Percentiles rank a stretch among this genome's conserved stretches.
Evolutionary conservation across 2,888 invertebrate genomes (phyloP).

Genomic region (Cataglyphis cursor): DNA sequence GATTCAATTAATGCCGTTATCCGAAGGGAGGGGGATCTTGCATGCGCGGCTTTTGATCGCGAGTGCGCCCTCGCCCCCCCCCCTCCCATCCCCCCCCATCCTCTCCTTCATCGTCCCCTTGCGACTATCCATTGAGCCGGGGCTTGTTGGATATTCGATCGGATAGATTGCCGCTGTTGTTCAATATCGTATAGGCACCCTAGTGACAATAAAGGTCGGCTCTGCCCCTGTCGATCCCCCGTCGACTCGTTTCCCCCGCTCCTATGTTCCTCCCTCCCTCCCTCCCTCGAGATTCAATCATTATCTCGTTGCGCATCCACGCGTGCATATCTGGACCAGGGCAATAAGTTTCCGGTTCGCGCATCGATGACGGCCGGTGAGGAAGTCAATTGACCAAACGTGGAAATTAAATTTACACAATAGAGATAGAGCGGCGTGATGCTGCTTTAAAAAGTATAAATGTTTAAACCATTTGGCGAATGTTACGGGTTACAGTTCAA

Average conservation of each 20-base stretch:
- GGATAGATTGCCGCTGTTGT: constrained; percentile 81
- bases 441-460: constrained; percentile 28
- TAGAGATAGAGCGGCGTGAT: background rate
- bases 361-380: constrained; percentile 33
- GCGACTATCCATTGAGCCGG: constrained; percentile 72
- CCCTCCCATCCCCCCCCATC: background rate
- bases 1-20: constrained; percentile 85
- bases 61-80: constrained; percentile 43
- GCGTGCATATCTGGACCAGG: constrained; percentile 42
- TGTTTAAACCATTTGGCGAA: background rate
- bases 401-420: constrained; percentile 48
- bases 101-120: constrained; percentile 37
- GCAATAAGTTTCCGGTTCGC: constrained; percentile 46
- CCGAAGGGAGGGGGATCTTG: constrained; percentile 79
- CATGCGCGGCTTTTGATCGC: constrained; percentile 82
- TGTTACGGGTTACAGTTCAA: constrained; percentile 15
- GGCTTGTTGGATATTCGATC: constrained; percentile 80
- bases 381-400: constrained; percentile 51
- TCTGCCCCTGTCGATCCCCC: constrained; percentile 10
- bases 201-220: constrained; percentile 69
- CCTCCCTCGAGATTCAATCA: constrained; percentile 39
- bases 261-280: background rate
- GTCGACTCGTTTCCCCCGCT: background rate
- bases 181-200: constrained; percentile 74
- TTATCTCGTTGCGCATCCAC: constrained; percentile 53